These are phyloP conservation scores for Zelostemma sp. DNA, from an alignment of 1,140 invertebrate genomes.

Conservation along the genomic window DNA sequence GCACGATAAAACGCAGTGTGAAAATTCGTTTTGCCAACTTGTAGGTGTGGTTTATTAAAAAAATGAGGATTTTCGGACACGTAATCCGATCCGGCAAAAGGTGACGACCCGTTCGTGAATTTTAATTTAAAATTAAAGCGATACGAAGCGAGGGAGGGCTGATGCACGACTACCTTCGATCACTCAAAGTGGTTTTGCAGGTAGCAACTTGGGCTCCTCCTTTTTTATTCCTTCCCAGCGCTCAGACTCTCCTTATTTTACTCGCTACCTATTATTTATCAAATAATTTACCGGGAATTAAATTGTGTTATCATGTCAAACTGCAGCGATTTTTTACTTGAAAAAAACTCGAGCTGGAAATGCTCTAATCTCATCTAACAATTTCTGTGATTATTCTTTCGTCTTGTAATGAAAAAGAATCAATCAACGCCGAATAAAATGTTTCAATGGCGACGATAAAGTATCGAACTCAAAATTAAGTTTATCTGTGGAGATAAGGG, in stretches of 20 bases:
- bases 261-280: conserved; percentile 18
- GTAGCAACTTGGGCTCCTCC: conserved; percentile 35
- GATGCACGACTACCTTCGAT: conserved; percentile 39
- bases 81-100: conserved; percentile 36
- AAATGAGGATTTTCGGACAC: conserved; percentile 6
- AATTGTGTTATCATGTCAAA: neutral
- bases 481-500: conserved; percentile 41
- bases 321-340: too few relatives aligned
- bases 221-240: conserved; percentile 19
- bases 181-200: conserved; percentile 45
- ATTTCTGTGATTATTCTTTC: neutral
- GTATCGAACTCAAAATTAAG: conserved; percentile 40
- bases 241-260: conserved; percentile 15
- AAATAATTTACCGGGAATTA: conserved; percentile 18
- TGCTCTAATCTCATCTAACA: neutral
- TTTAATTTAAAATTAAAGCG: conserved; percentile 43
- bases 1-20: too few relatives aligned
- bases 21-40: too few relatives aligned
- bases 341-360: too few relatives aligned
- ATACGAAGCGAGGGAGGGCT: conserved; percentile 34
- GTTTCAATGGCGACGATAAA: conserved; percentile 26
- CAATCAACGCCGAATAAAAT: conserved; percentile 18
- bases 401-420: conserved; percentile 5
- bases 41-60: too few relatives aligned
- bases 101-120: conserved; percentile 43